These are phyloP conservation scores for Nothoprocta pentlandii DNA, from an alignment of 2,113 vertebrate species.

Conservation along the genomic window DNA sequence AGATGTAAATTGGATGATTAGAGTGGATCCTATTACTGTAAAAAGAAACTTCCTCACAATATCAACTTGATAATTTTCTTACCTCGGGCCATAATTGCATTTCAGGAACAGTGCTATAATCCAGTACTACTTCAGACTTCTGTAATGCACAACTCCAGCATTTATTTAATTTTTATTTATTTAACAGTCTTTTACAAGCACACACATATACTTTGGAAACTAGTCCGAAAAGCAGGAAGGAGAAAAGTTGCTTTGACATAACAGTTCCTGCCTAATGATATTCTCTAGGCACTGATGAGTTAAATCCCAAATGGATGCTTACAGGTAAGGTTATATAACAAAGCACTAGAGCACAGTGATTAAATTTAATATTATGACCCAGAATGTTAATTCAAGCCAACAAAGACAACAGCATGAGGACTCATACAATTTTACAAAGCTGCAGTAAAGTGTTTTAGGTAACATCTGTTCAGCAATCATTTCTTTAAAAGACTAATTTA, in stretches of 20 bases:
- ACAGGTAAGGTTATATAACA: conserved; percentile 78
- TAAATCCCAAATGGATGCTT: conserved; percentile 69
- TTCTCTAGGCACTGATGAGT: conserved; percentile 76
- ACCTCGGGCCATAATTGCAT: background rate
- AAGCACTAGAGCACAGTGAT: conserved; percentile 75
- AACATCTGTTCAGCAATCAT: conserved; percentile 80
- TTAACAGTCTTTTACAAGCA: conserved; percentile 34
- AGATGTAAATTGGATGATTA: conserved; percentile 5
- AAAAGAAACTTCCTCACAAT: background rate
- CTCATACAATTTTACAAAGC: conserved; percentile 77
- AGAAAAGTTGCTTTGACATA: conserved; percentile 63
- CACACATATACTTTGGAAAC: conserved; percentile 17
- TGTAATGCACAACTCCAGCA: conserved; percentile 36
- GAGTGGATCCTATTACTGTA: background rate
- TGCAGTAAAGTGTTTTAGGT: conserved; percentile 73
- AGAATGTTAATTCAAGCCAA: conserved; percentile 77
- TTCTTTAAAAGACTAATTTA: conserved; percentile 78
- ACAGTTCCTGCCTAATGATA: conserved; percentile 56
- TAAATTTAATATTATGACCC: conserved; percentile 77
- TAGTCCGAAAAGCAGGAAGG: conserved; percentile 45
- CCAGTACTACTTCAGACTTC: conserved; percentile 8
- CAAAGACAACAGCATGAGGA: conserved; percentile 80
- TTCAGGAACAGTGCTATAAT: conserved; percentile 2
- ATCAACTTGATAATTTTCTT: conserved; percentile 21
- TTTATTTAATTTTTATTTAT: conserved; percentile 49